Evolutionary conservation across 1,140 invertebrate genomes (phyloP).

Genomic region (Papilio polyxenes): DNA sequence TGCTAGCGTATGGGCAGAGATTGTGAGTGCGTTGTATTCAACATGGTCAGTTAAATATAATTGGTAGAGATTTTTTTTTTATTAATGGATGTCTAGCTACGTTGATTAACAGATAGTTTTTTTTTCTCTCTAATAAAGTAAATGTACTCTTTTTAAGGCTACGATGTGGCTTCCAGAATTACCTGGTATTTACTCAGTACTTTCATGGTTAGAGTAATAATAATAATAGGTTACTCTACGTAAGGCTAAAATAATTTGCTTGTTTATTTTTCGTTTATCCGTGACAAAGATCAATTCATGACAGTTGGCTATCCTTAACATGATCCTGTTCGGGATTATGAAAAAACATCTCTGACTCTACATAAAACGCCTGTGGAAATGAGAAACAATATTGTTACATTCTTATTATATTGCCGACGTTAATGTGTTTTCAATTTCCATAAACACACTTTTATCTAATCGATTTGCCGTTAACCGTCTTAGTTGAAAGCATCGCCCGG

Average conservation of each 20-base stretch:
- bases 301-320: too few species aligned
- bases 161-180: too few species aligned
- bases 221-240: too few species aligned
- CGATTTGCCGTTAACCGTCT: slow-evolving; percentile 15
- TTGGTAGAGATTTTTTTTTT: slow-evolving; percentile 4
- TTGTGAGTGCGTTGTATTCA: slow-evolving; percentile 11
- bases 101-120: background rate
- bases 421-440: slow-evolving; percentile 31
- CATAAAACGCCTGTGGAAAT: background rate
- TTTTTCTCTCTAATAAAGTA: background rate
- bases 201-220: too few species aligned
- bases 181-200: too few species aligned
- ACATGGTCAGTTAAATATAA: slow-evolving; percentile 15
- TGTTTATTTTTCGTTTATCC: too few species aligned
- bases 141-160: background rate
- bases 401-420: background rate
- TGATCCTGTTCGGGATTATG: too few species aligned
- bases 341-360: too few species aligned
- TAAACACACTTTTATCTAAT: slow-evolving; percentile 27
- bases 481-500: slow-evolving; percentile 19
- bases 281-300: too few species aligned
- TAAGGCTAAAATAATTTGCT: too few species aligned
- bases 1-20: slow-evolving; percentile 10
- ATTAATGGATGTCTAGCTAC: background rate
- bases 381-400: background rate